Evolutionary conservation across 2,797 vertebrate genomes (phyloP), one percentile per base, ranked within the genome.

Genomic region (Sebastes diaconus): DNA sequence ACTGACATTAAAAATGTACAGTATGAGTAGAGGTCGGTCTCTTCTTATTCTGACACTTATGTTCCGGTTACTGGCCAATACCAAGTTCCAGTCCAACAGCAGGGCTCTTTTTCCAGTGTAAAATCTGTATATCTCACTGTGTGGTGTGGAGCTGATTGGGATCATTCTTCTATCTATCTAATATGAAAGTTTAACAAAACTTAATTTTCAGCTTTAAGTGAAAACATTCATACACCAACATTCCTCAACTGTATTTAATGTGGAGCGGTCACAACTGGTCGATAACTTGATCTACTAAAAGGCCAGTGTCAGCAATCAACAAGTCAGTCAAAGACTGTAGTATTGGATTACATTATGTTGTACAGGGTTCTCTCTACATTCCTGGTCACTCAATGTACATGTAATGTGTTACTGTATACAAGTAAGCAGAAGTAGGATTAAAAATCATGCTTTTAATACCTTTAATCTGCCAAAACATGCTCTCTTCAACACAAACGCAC

Each of bases 1-100:
- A 34, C 2, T n/a, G 12, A 32, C 24, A 29, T 59, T 59, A 39
- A 0, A 39, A 0, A 39, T 39, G 0, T 39, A 39, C 36, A 1
- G 36, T 39, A 39, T 39, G 25, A 60, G 13, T 42, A 3, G 39
- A 42, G 6, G 39, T 42, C 39, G 6, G 42, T 46, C 42, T 14
- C 36, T 14, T 14, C 42, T 52, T 52, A 52, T 52, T 52, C 50
- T 52, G 50, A 60, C 27, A 5, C 27, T 12, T 6, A 63, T 50
- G 29, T 34, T 64, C 20, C 13, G 32, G 16, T 6, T 29, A 29
- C 6, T 16, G 13, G 20, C 3, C 50, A 32, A 6, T 22, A 25
- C 46, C 18, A 57, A 61, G 5, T 1, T 18, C 11, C 2, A 13
- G n/a, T 73, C 30, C 30, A 64, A 74, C 2, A 57, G 5, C 8